Evolutionary conservation across 2,888 invertebrate species (phyloP), one percentile per base, ranked within the genome.

Genomic region (Agrilus cyanescens): DNA sequence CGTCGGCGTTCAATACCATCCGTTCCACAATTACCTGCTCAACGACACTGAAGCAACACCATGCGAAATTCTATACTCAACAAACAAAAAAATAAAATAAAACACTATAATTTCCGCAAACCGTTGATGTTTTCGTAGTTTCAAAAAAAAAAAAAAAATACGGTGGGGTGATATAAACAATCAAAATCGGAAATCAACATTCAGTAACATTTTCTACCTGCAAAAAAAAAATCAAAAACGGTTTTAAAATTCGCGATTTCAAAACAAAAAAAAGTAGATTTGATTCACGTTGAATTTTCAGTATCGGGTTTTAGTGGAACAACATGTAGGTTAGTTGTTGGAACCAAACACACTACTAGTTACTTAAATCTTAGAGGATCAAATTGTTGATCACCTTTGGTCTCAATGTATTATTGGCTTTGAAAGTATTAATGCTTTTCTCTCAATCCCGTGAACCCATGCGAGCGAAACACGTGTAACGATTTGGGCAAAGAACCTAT

Each of bases 341-440:
- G 63, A 65, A 65, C 65, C 65, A 64, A 64, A 61, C 59, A 58
- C 60, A 60, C 58, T 25, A 25, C 25, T 64, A 64, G 61, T 58
- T 50, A 57, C 55, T 58, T 48, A 48, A 25, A 48, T 48, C 57
- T 56, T 62, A 59, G 58, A 53, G 53, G 55, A 50, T 53, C 56
- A 50, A 52, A 48, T 51, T 53, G 47, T 53, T 54, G 55, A 56
- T 57, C 58, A 56, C 58, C 57, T 61, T 59, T 61, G 62, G 64
- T 65, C 60, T 60, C 54, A 58, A 61, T 64, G 63, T 64, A 63
- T 20, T 61, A 62, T 65, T 64, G 60, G 64, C 64, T 66, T 65
- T 56, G 25, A 25, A 63, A 63, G 60, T 64, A 63, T 65, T 61
- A 64, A 61, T 58, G 60, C 59, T 59, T 54, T 58, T 57, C 55